Percentiles rank a stretch among this genome's conserved stretches.
These are phyloP conservation scores for Rhynchopsitta pachyrhyncha DNA, from an alignment of 2,113 vertebrate species.

Conservation along the genomic window DNA sequence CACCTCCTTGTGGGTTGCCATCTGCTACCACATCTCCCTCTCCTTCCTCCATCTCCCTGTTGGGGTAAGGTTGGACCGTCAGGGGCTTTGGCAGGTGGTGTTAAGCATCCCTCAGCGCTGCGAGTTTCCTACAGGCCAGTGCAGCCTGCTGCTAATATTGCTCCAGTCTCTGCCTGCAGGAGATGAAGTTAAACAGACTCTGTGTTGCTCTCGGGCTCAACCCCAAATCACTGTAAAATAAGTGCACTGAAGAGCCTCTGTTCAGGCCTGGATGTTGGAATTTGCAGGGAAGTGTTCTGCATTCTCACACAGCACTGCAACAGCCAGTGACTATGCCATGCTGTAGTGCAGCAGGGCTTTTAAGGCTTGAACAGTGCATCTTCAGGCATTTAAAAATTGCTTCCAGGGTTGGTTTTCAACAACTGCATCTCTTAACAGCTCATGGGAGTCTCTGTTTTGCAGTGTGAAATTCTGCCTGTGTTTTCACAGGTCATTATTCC, in stretches of 20 bases:
- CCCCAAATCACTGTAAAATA: background rate
- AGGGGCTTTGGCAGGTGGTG: background rate
- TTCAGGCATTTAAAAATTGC: background rate
- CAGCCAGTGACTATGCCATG: background rate
- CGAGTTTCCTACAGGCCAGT: background rate
- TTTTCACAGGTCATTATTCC: background rate
- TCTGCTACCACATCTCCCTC: conserved; percentile 43
- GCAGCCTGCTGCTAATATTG: background rate
- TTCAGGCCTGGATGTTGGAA: background rate
- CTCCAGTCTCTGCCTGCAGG: background rate
- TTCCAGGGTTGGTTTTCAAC: background rate
- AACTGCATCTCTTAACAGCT: background rate
- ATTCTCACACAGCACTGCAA: background rate
- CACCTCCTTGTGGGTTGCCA: conserved; percentile 50
- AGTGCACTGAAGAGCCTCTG: background rate
- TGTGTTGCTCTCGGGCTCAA: background rate
- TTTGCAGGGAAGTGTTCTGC: background rate
- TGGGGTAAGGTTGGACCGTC: conserved; percentile 8
- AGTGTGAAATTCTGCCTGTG: background rate
- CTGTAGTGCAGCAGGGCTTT: background rate
- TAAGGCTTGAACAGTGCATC: background rate
- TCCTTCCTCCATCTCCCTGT: conserved; percentile 26
- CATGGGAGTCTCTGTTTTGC: background rate
- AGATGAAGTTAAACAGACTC: background rate
- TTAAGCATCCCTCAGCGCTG: background rate